Evolutionary conservation across 1,140 invertebrate genomes (phyloP), one percentile per base, ranked within the genome.

Genomic region (Habropoda laboriosa): DNA sequence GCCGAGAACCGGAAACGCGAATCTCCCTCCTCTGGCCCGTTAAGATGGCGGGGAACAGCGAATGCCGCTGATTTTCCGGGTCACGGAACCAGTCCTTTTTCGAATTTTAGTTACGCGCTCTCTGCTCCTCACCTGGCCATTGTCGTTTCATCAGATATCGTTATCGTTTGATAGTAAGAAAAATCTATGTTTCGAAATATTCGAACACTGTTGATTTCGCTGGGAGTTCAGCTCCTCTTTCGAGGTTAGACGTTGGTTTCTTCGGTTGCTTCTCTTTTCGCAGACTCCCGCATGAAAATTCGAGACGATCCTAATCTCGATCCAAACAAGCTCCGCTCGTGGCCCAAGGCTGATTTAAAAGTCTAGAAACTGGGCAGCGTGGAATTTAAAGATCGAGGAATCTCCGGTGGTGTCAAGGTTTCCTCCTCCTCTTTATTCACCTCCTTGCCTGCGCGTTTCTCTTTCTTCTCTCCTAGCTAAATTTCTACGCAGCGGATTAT

Each of bases 1-100:
- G 49, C 4, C 60, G 60, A 84, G 76, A 84, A 85, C 68, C 82
- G 83, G 78, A 85, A 80, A 78, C 82, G 66, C 42, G 32, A 55
- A 51, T 60, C 10, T 38, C 16, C n/a, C n/a, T n/a, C n/a, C n/a
- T 49, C 38, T 38, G 8, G 3, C 38, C 10, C 47, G 45, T 51
- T 35, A 42, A 30, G 32, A 27, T 57, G 24, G 24, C 35, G 16
- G 27, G 13, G 7, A 61, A 53, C 12, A 30, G 16, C 35, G 27
- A 75, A 27, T 5, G 32, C 18, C 18, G 27, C 10, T 49, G 55
- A 60, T 78, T 78, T 78, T 71, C 55, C 45, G 45, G 66, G 35
- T 71, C 66, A 78, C 45, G 35, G 35, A 78, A 32, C 55, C 45
- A 51, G 13, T 30, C 7, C 16, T 49, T n/a, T 40, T 13, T 7